phyloP scores from a whole-genome alignment of 2,113 vertebrate species.

The Falcunculus frontatus region DNA sequence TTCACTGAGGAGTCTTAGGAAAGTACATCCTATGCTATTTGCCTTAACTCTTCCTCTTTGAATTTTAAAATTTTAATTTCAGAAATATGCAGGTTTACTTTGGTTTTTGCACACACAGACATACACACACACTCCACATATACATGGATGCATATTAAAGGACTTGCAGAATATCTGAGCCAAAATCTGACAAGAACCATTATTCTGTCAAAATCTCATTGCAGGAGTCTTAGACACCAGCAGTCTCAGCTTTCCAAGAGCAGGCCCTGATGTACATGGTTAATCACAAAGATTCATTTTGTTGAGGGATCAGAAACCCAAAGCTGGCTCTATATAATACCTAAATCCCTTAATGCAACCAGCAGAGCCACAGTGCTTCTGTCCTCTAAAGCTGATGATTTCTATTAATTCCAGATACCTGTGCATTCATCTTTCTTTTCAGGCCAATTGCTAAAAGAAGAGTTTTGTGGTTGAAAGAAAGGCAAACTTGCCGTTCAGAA shows the following conservation, averaged over 20 bases:
- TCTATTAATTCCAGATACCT: not conserved
- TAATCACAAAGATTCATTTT: slow-evolving; percentile 23
- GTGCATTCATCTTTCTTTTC: not conserved
- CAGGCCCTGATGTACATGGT: not conserved
- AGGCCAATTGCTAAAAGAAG: not conserved
- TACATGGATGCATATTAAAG: not conserved
- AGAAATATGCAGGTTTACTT: not conserved
- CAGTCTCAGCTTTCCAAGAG: not conserved
- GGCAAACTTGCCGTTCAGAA: not conserved
- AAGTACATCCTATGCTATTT: not conserved
- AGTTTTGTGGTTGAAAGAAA: not conserved
- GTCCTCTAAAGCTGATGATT: not conserved
- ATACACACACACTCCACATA: not conserved
- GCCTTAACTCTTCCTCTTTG: not conserved
- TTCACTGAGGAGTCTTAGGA: not conserved
- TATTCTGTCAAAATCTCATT: not conserved
- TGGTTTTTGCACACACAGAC: not conserved
- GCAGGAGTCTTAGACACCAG: not conserved
- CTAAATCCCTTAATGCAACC: slow-evolving; percentile 28
- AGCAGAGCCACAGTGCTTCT: not conserved
- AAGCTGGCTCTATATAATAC: not conserved
- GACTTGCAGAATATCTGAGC: not conserved
- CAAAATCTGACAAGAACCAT: not conserved
- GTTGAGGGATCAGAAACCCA: slow-evolving; percentile 4
- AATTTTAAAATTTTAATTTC: not conserved